Percentiles rank a stretch among this genome's conserved stretches.
These are phyloP conservation scores for Pyralis farinalis DNA, from an alignment of 2,888 invertebrate genomes.

Conservation along the genomic window DNA sequence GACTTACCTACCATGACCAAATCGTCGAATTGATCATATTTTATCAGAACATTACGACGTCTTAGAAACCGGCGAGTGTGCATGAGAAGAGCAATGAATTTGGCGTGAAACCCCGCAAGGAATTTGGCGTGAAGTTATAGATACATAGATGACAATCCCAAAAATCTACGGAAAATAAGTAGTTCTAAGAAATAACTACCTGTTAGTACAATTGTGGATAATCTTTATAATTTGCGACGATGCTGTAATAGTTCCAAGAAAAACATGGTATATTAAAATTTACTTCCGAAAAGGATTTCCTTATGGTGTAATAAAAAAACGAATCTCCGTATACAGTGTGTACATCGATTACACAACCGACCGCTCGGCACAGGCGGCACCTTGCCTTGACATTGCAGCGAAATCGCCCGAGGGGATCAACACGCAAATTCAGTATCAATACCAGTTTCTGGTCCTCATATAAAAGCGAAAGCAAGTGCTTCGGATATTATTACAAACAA, in stretches of 20 bases:
- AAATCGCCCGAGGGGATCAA: conserved; percentile 42
- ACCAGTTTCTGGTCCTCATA: conserved; percentile 58
- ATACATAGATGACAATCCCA: no score
- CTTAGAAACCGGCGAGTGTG: no score
- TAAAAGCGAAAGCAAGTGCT: conserved; percentile 66
- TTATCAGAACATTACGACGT: no score
- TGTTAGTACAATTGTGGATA: no score
- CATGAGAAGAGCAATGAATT: no score
- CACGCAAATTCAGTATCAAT: conserved; percentile 41
- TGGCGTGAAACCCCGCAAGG: no score
- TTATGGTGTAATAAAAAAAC: conserved; percentile 13
- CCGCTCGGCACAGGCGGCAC: conserved; percentile 25
- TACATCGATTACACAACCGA: conserved; percentile 36
- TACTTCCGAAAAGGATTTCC: conserved; percentile 32
- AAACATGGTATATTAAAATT: background rate
- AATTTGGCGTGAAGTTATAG: no score
- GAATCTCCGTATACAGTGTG: conserved; percentile 12
- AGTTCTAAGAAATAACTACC: no score
- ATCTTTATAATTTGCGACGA: background rate
- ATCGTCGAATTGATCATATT: no score
- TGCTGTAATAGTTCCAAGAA: background rate
- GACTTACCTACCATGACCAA: no score
- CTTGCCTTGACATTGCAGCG: conserved; percentile 68
- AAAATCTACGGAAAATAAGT: no score
- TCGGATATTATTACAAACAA: conserved; percentile 60